phyloP scores from a whole-genome alignment of 2,113 vertebrate genomes.

The Corythornis madagascariensis region DNA sequence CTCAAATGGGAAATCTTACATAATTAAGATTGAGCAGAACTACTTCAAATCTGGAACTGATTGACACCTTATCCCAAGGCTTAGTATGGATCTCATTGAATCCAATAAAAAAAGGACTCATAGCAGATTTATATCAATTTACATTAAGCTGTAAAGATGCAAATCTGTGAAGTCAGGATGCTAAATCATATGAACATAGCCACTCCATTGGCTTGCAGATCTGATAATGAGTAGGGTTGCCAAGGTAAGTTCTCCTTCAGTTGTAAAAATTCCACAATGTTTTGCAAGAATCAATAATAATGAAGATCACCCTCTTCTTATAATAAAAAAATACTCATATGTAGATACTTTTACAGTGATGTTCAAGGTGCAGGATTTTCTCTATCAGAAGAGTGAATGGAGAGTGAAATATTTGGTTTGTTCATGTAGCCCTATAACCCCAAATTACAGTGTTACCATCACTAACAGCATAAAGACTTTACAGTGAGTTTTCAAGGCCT shows the following conservation, averaged over 20 bases:
- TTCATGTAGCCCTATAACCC: neutral
- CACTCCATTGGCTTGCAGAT: neutral
- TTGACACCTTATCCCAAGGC: neutral
- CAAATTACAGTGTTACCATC: fast-evolving
- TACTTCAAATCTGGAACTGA: neutral
- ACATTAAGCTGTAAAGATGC: neutral
- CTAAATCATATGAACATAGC: neutral
- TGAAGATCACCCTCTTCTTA: fast-evolving
- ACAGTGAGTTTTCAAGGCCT: neutral
- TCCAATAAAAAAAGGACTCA: neutral
- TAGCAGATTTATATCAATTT: neutral
- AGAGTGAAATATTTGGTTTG: fast-evolving
- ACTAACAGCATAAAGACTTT: neutral
- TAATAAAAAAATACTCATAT: neutral
- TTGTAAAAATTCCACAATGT: neutral
- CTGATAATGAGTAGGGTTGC: neutral
- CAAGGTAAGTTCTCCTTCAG: neutral
- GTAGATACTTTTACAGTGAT: neutral
- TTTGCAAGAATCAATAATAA: neutral
- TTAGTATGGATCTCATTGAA: neutral
- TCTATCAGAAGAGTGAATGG: neutral
- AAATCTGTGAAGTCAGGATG: neutral
- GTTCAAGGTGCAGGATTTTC: neutral
- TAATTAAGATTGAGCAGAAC: neutral
- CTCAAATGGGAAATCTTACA: neutral